phyloP scores from a whole-genome alignment of 1,140 invertebrate species.

The Aphis gossypii region DNA sequence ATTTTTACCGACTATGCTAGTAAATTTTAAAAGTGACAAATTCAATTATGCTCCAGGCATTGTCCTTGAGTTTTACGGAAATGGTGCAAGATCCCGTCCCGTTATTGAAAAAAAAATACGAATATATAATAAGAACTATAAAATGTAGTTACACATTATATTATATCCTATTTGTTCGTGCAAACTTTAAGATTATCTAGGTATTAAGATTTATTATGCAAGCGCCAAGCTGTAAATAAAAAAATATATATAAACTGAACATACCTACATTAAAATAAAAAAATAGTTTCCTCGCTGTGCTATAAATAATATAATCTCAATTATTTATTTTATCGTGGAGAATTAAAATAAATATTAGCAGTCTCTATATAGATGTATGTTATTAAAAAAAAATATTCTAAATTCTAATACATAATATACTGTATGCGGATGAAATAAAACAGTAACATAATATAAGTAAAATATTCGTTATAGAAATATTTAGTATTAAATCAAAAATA shows the following conservation, averaged over 20 bases:
- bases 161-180: not conserved
- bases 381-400: not conserved
- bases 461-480: no score
- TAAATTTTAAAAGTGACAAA: slow-evolving; percentile 52
- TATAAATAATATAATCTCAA: not conserved
- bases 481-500: not conserved
- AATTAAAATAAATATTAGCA: not conserved
- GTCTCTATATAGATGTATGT: not conserved
- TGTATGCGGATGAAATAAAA: no score
- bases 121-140: slow-evolving; percentile 44
- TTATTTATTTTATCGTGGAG: not conserved
- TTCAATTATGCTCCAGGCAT: not conserved
- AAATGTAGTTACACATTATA: slow-evolving; percentile 4
- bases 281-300: not conserved
- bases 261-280: not conserved
- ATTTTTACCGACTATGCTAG: not conserved
- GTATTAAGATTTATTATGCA: not conserved
- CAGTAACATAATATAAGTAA: no score
- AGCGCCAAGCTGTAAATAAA: not conserved
- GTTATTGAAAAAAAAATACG: slow-evolving; percentile 51
- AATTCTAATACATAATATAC: no score
- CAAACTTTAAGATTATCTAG: not conserved
- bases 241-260: not conserved
- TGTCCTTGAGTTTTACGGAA: slow-evolving; percentile 46
- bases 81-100: slow-evolving; percentile 27